These are phyloP conservation scores for Hippocampus kuda DNA, from an alignment of 2,797 vertebrate genomes.

Conservation along the genomic window DNA sequence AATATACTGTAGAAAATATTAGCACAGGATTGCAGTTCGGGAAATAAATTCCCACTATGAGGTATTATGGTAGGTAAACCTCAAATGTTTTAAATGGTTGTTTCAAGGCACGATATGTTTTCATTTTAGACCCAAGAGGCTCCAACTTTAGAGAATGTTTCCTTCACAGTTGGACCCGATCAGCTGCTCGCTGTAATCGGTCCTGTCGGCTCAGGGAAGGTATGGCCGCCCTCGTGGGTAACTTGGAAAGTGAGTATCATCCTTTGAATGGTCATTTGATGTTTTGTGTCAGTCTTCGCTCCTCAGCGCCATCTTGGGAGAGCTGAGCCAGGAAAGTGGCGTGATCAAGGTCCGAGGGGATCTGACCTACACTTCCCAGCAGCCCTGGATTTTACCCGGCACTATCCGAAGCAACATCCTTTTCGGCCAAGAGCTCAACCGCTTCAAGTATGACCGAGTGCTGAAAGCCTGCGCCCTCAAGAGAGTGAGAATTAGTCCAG, in stretches of 20 bases:
- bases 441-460: constrained; percentile 79
- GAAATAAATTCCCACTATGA: too few relatives aligned
- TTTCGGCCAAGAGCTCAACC: constrained; percentile 83
- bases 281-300: constrained; percentile 77
- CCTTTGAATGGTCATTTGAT: too few relatives aligned
- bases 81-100: not conserved
- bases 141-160: constrained; percentile 77
- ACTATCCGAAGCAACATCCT: constrained; percentile 92
- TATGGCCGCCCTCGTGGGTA: constrained; percentile 15
- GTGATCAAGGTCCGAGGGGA: constrained; percentile 73
- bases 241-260: not conserved
- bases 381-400: constrained; percentile 93
- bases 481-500: constrained; percentile 69
- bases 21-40: too few relatives aligned
- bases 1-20: too few relatives aligned
- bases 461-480: constrained; percentile 85
- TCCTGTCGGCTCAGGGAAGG: constrained; percentile 86
- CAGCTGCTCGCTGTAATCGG: constrained; percentile 86
- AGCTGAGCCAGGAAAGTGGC: constrained; percentile 75
- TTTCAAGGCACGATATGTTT: not conserved
- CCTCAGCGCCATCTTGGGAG: constrained; percentile 80
- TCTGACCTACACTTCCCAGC: constrained; percentile 85
- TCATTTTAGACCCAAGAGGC: constrained; percentile 62
- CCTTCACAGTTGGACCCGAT: constrained; percentile 73
- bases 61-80: not conserved